Conservation (phyloP, 2,797 vertebrate genomes). For the Pipistrellus kuhlii region DNA sequence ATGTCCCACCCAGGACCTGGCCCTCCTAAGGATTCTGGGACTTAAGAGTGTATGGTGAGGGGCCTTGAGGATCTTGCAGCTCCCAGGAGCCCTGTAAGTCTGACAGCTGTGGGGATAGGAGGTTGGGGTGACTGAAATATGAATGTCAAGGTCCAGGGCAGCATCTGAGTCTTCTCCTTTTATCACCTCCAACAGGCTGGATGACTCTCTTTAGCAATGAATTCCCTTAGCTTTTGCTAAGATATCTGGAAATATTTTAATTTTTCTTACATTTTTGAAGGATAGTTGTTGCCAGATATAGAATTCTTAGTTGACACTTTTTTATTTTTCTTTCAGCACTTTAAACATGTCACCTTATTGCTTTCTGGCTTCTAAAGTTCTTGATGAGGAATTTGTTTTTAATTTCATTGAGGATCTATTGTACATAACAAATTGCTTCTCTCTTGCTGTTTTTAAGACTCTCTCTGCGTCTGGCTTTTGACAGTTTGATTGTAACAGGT, state of each 20-base stretch:
- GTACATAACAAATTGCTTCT: not conserved
- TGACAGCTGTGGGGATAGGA: not conserved
- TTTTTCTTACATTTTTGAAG: slow-evolving; percentile 12
- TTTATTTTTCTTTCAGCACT: not conserved
- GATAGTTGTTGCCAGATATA: slow-evolving; percentile 23
- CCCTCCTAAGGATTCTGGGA: not conserved
- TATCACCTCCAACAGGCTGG: not conserved
- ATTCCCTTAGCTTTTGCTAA: not conserved
- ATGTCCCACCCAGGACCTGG: slow-evolving; percentile 66
- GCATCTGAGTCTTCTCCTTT: not conserved
- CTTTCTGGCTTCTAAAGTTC: not conserved
- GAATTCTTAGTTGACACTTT: not conserved
- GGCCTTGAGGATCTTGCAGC: slow-evolving; percentile 81
- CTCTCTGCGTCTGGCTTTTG: not conserved
- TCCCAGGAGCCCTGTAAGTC: slow-evolving; percentile 47
- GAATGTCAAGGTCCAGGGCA: not conserved
- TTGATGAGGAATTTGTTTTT: slow-evolving; percentile 1
- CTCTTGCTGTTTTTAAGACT: slow-evolving; percentile 21
- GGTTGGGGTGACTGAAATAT: not conserved
- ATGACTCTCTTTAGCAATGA: not conserved
- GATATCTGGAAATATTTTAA: not conserved
- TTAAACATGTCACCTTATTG: not conserved
- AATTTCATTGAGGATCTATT: slow-evolving; percentile 1
- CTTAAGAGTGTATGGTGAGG: slow-evolving; percentile 47
- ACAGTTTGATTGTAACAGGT: not conserved